phyloP scores from a whole-genome alignment of 2,888 invertebrate genomes.

The Tenthredo amoena region DNA sequence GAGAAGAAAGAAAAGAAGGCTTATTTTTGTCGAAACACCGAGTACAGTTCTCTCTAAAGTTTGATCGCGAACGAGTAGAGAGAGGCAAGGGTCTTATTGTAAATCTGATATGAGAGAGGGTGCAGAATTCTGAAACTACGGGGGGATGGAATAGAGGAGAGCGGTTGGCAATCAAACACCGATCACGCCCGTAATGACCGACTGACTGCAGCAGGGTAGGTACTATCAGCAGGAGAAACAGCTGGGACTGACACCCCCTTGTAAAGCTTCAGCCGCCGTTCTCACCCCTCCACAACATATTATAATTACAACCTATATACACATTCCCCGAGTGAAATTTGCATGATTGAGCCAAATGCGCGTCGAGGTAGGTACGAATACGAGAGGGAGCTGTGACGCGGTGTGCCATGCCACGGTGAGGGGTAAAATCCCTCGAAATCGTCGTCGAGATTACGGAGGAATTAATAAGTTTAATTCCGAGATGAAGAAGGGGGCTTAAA shows the following conservation, averaged over 20 bases:
- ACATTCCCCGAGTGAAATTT: slow-evolving; percentile 61
- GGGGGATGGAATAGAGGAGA: neutral
- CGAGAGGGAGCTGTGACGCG: neutral
- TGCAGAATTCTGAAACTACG: neutral
- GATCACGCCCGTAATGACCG: slow-evolving; percentile 72
- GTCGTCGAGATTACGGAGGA: slow-evolving; percentile 64
- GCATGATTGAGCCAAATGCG: slow-evolving; percentile 64
- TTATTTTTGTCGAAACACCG: neutral
- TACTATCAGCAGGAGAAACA: slow-evolving; percentile 63
- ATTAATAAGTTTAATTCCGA: slow-evolving; percentile 63
- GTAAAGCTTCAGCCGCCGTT: slow-evolving; percentile 56
- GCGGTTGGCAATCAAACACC: slow-evolving; percentile 70
- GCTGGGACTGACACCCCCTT: slow-evolving; percentile 72
- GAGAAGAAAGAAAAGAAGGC: neutral
- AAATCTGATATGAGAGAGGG: neutral
- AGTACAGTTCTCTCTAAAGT: neutral
- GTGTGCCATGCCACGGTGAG: neutral
- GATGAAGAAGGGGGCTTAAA: slow-evolving; percentile 53
- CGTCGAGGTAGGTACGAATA: slow-evolving; percentile 27
- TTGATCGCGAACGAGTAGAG: neutral
- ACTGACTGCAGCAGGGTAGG: slow-evolving; percentile 67
- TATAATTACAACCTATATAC: slow-evolving; percentile 67
- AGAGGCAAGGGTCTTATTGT: neutral
- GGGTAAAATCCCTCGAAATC: slow-evolving; percentile 49
- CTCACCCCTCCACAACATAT: slow-evolving; percentile 27